Base-by-base conservation (phyloP, 2,888 invertebrate species). In the Spialia ferax region DNA sequence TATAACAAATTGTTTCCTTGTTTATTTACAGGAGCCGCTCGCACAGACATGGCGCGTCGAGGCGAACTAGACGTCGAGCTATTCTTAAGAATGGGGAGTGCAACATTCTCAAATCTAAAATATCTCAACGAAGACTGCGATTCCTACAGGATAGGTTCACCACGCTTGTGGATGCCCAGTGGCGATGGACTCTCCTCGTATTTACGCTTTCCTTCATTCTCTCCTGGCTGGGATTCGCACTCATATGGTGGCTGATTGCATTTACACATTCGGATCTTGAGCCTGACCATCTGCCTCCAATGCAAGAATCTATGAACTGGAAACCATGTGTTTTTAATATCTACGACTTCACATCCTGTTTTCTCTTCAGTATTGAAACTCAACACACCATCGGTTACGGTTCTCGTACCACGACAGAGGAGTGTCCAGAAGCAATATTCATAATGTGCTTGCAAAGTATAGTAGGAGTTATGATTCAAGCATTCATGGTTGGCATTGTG, bases 1-100 rank as follows among this genome's bases (percentile, higher is more conserved):
- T 75, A 73, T 77, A 71, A 75, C 79, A 79, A 76, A 77, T 81
- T 76, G 63, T 78, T 73, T 77, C 74, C 73, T 71, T 80, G 60
- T 83, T 87, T 88, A 77, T 82, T 94, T 92, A 69, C 93, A 96
- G 96, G 94, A 96, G 95, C 83, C 95, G 96, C 76, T 94, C 94
- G 76, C 96, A 95, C 81, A 94, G 96, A 74, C 95, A 96, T 67
- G 96, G 96, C 15, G 95, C 94, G 73, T 94, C 95, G 77, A 94
- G 97, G 59, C 96, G 97, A 81, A 95, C 97, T 63, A 96, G 97
- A 52, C 94, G 97, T 71, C 95, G 99, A 29, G 97, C 99, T 0
- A 97, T 99, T 64, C 96, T 98, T 83, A 99, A 99, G 91, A 99
- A 98, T 94, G 99, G 99, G 57, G 98, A 99, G 82, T 98, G 98